These are phyloP conservation scores for Drosophila paranaensis DNA, from an alignment of 2,888 invertebrate genomes.

Conservation along the genomic window DNA sequence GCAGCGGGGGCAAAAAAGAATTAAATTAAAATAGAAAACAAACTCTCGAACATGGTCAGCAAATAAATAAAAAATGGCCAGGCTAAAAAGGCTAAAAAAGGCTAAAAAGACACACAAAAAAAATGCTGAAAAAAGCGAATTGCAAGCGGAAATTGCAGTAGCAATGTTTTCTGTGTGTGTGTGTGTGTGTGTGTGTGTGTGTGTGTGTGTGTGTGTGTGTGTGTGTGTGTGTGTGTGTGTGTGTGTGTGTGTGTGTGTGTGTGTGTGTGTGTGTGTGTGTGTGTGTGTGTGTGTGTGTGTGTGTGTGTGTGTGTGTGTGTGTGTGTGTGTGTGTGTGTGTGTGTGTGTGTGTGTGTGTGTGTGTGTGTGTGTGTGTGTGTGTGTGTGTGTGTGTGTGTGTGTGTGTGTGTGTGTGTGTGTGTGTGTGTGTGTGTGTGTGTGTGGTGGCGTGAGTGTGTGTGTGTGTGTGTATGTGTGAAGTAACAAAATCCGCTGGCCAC, in stretches of 20 bases:
- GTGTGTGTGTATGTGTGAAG: conserved; percentile 34
- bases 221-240: conserved; percentile 24
- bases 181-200: conserved; percentile 23
- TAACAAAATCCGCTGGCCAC: conserved; percentile 38
- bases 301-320: conserved; percentile 16
- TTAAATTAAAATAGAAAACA: conserved; percentile 67
- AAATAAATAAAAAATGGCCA: conserved; percentile 52
- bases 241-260: conserved; percentile 12
- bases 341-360: conserved; percentile 11
- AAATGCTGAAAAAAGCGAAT: conserved; percentile 35
- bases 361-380: conserved; percentile 21
- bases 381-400: conserved; percentile 20
- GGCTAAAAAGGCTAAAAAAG: conserved; percentile 26
- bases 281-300: conserved; percentile 21
- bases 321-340: conserved; percentile 25
- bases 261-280: conserved; percentile 22
- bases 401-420: conserved; percentile 16
- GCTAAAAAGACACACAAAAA: conserved; percentile 5
- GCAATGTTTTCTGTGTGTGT: conserved; percentile 38
- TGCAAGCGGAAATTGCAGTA: conserved; percentile 69
- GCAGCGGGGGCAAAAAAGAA: conserved; percentile 16
- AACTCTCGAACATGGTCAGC: conserved; percentile 57
- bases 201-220: conserved; percentile 16
- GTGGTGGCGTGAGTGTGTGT: too few relatives aligned
- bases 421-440: conserved; percentile 26